phyloP scores from a whole-genome alignment of 1,140 invertebrate species.

The Drosophila prosaltans region DNA sequence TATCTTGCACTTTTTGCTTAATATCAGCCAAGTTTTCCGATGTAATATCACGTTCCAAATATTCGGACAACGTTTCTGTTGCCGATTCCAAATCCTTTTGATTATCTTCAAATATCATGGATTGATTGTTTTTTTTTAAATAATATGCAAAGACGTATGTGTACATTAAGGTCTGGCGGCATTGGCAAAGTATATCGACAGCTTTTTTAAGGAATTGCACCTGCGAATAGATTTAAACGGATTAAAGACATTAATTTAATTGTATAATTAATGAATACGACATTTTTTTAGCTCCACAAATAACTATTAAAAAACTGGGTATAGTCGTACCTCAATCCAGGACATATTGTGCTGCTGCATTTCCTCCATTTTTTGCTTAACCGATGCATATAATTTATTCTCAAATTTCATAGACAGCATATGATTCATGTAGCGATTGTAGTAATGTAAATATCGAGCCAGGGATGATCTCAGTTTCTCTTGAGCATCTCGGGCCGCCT shows the following conservation, averaged over 20 bases:
- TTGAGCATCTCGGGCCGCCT: conserved; percentile 97
- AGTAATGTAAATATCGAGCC: conserved; percentile 97
- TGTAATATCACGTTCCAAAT: conserved; percentile 98
- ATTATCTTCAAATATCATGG: conserved; percentile 99
- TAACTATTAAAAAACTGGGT: not conserved
- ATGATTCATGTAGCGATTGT: conserved; percentile 99
- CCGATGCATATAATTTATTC: conserved; percentile 96
- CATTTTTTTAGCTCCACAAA: too few relatives aligned
- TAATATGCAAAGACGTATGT: conserved; percentile 99
- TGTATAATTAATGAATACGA: not conserved
- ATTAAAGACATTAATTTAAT: too few relatives aligned
- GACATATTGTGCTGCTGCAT: conserved; percentile 99
- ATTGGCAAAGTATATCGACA: conserved; percentile 98
- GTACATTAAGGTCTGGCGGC: conserved; percentile 99
- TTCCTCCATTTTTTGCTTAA: conserved; percentile 99
- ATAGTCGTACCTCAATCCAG: conserved; percentile 95
- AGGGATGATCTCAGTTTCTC: conserved; percentile 95
- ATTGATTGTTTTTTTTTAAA: conserved; percentile 98
- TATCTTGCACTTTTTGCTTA: conserved; percentile 99
- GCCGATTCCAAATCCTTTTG: conserved; percentile 98
- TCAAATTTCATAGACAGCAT: conserved; percentile 99
- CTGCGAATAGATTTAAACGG: conserved; percentile 82
- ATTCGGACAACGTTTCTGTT: conserved; percentile 98
- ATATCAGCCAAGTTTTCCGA: conserved; percentile 98
- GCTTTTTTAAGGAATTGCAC: conserved; percentile 99